Conservation (phyloP, 2,888 invertebrate genomes). For the Leucozona laternaria region DNA sequence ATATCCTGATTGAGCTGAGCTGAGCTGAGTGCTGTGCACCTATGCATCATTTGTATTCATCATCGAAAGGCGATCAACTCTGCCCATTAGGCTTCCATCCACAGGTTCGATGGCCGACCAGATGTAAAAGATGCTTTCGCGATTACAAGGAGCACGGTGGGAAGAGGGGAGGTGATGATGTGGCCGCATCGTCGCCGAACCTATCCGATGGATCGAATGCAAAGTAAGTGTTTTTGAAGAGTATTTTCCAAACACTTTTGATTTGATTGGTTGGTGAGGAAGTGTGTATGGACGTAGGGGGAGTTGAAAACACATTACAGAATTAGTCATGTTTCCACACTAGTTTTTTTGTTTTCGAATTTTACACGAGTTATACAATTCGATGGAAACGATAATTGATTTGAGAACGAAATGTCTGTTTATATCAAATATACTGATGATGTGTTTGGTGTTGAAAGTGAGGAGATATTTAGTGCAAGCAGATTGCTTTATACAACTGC, state of each 20-base stretch:
- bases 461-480: conserved; percentile 7
- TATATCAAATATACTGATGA: neutral
- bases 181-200: conserved; percentile 91
- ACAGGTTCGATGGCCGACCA: conserved; percentile 96
- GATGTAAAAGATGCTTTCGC: conserved; percentile 96
- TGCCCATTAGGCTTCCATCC: conserved; percentile 97
- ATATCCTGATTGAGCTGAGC: conserved; percentile 10
- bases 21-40: conserved; percentile 47
- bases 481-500: conserved; percentile 7
- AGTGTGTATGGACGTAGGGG: neutral
- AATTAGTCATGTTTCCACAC: conserved; percentile 22
- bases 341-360: neutral
- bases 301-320: neutral
- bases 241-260: neutral
- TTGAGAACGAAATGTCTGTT: conserved; percentile 6
- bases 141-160: conserved; percentile 96
- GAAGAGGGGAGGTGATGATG: conserved; percentile 88
- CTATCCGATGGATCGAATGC: conserved; percentile 87
- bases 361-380: conserved; percentile 19
- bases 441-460: neutral
- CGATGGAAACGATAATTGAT: conserved; percentile 12
- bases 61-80: conserved; percentile 92
- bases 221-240: conserved; percentile 82
- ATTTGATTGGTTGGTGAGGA: neutral
- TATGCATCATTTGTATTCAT: conserved; percentile 84